Conservation (phyloP, 2,797 vertebrate species). For the Neopelma chrysocephalum region DNA sequence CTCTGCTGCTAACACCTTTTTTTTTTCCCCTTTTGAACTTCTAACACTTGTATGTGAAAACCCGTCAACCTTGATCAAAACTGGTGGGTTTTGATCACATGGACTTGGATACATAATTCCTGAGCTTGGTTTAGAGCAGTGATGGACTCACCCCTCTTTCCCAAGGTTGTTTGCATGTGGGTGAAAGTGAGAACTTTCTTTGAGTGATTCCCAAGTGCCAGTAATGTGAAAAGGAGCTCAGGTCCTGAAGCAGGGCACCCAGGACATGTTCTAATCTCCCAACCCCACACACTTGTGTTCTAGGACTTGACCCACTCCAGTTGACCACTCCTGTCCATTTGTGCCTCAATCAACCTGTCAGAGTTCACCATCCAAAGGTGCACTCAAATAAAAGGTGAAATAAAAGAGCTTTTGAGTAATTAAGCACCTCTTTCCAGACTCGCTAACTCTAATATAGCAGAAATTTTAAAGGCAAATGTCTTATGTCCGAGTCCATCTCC, state of each 20-base stretch:
- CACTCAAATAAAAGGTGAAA: background rate
- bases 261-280: rapidly evolving
- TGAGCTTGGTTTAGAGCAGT: background rate
- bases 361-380: background rate
- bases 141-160: background rate
- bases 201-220: background rate
- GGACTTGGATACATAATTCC: background rate
- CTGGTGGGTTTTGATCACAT: background rate
- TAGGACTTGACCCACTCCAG: background rate
- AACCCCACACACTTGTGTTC: background rate
- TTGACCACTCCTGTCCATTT: background rate
- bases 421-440: background rate
- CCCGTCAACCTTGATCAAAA: background rate
- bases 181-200: background rate
- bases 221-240: background rate
- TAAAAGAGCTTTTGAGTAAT: background rate
- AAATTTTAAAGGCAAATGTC: background rate
- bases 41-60: background rate
- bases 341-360: background rate
- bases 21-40: background rate
- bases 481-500: background rate
- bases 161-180: background rate
- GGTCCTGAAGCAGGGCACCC: background rate
- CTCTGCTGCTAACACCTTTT: background rate
- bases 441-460: background rate